Evolutionary conservation across 1,140 invertebrate species (phyloP), one percentile per base, ranked within the genome.

Genomic region (Scaptomyza graminum): DNA sequence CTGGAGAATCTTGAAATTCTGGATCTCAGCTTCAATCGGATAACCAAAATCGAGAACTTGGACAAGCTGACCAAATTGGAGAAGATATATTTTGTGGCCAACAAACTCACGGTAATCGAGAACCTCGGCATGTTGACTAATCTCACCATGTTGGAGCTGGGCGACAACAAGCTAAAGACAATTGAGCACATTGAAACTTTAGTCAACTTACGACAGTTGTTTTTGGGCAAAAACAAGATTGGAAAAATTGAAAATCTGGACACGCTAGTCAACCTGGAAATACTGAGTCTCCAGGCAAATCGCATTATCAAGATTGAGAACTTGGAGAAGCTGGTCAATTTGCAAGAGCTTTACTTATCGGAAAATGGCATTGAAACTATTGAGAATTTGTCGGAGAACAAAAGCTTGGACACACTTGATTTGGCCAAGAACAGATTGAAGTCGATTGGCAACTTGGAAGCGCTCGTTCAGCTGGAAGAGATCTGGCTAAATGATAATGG

Each of bases 221-320:
- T 95, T 92, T 92, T 99, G 50, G 98, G 98, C 0, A 99, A 99
- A 92, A 99, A 99, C 92, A 99, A 99, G 94, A 98, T 99, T 59
- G 93, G 93, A 0, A 96, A 96, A 93, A 95, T 99, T 46, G 93
- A 98, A 90, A 97, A 98, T 90, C 91, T 99, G 11, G 95, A 95
- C 46, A 93, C 93, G n/a, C 92, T 99, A 15, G 92, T 92, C 5
- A 95, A 96, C 64, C 93, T 99, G 25, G 94, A 95, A 70, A 94
- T 97, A 64, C 92, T 99, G 3, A 98, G 98, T 91, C 85, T 99
- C 18, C 98, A 98, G 93, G 96, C 95, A 74, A 99, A 99, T 93
- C 94, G 98, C 12, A 93, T 99, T 52, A 94, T 94, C 0, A 96
- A 96, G 85, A 96, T 99, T 66, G 97, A 98, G 92, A 97, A 98